Conservation (phyloP, 2,888 invertebrate genomes). For the Folsomia manolachei region DNA sequence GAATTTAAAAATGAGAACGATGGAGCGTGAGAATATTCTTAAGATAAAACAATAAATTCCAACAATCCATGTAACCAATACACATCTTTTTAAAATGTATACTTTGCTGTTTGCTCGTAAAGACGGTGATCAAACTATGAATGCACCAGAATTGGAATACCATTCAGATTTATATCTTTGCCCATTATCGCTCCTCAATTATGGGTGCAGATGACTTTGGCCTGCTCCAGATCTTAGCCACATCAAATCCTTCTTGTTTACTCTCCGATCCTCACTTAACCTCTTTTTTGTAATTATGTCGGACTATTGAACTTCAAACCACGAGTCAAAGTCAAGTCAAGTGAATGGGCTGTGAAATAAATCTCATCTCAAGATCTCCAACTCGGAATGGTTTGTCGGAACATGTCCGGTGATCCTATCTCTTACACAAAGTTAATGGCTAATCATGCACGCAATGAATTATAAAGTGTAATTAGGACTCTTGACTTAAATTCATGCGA, state of each 20-base stretch:
- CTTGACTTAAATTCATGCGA: neutral
- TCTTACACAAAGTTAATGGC: neutral
- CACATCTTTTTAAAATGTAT: too few species aligned
- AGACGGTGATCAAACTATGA: too few species aligned
- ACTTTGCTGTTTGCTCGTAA: too few species aligned
- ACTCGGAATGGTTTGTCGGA: neutral
- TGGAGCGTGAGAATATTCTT: too few species aligned
- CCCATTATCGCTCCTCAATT: neutral
- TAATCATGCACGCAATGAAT: neutral
- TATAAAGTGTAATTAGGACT: neutral
- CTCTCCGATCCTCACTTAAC: neutral
- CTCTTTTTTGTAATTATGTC: neutral
- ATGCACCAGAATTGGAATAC: neutral
- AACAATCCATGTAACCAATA: too few species aligned
- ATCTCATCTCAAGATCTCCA: neutral
- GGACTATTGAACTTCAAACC: neutral
- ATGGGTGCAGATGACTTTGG: neutral
- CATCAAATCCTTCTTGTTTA: neutral
- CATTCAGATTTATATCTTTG: neutral
- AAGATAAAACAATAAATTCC: too few species aligned
- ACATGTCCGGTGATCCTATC: neutral
- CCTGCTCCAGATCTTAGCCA: neutral
- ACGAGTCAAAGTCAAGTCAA: neutral
- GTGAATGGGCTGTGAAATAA: slow-evolving; percentile 8
- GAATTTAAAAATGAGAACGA: too few species aligned